Percentiles rank a stretch among this genome's conserved stretches.
Evolutionary conservation across 2,797 vertebrate species (phyloP).

Genomic region (Tiaroga cobitis): DNA sequence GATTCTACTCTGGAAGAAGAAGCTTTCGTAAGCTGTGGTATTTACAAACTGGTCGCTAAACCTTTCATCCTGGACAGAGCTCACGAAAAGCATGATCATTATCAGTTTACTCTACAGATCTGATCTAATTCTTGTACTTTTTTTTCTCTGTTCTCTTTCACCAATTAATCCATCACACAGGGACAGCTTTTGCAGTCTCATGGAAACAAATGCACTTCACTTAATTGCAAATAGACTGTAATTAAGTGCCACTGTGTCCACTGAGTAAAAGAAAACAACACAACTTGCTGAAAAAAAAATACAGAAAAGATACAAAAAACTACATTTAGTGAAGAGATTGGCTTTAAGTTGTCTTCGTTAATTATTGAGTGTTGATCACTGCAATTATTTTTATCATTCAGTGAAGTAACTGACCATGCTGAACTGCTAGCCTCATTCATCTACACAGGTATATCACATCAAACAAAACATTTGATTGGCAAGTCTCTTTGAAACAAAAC

Average conservation of each 20-base stretch:
- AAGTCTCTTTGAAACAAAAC: neutral
- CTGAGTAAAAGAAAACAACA: conserved; percentile 32
- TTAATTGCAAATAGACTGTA: conserved; percentile 62
- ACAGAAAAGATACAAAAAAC: conserved; percentile 28
- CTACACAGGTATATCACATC: neutral
- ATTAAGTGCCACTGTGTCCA: conserved; percentile 58
- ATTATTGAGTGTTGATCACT: conserved; percentile 64
- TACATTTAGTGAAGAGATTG: conserved; percentile 30
- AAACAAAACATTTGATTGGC: neutral
- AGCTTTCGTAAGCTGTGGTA: neutral
- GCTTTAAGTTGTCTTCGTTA: conserved; percentile 48
- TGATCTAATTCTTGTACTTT: neutral
- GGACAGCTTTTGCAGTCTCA: conserved; percentile 28
- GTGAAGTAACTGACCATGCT: conserved; percentile 39
- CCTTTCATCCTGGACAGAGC: neutral
- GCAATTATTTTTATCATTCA: conserved; percentile 51
- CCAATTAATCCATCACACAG: conserved; percentile 42
- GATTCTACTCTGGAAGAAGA: neutral
- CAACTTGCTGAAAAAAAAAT: conserved; percentile 25
- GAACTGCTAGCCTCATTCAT: conserved; percentile 7
- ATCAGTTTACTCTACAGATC: conserved; percentile 16
- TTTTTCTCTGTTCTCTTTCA: conserved; percentile 20
- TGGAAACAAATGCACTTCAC: conserved; percentile 55
- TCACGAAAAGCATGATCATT: neutral
- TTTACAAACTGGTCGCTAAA: conserved; percentile 13